phyloP scores from a whole-genome alignment of 2,113 vertebrate genomes.

The Vulpes lagopus region DNA sequence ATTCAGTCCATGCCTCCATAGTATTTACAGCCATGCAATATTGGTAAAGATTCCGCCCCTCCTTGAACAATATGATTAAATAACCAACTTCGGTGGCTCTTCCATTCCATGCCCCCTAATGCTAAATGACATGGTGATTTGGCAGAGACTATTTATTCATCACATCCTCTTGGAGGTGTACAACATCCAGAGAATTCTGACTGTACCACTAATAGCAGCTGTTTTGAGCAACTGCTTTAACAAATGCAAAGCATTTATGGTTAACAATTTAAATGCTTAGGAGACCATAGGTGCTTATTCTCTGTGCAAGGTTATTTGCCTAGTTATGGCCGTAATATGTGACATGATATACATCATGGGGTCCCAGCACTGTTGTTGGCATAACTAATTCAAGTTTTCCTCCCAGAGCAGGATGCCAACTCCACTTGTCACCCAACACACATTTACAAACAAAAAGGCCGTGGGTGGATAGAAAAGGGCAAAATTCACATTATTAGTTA shows the following conservation, averaged over 20 bases:
- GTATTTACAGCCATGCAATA: neutral
- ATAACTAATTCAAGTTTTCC: constrained; percentile 44
- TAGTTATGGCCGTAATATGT: neutral
- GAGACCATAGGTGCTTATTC: neutral
- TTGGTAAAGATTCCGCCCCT: neutral
- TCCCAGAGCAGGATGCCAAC: constrained; percentile 41
- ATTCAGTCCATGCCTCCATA: neutral
- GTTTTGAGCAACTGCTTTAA: neutral
- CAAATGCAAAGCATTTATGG: neutral
- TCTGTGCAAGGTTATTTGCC: neutral
- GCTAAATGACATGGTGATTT: neutral
- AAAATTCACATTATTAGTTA: constrained; percentile 70
- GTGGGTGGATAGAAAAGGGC: constrained; percentile 50
- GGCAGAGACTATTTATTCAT: neutral
- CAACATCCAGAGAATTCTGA: neutral
- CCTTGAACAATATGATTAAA: constrained; percentile 11
- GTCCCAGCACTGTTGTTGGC: neutral
- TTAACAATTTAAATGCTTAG: neutral
- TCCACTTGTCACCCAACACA: constrained; percentile 57
- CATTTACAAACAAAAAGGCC: constrained; percentile 43
- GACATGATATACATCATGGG: neutral
- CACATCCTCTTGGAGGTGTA: neutral
- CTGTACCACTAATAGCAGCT: neutral
- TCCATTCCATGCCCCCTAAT: neutral
- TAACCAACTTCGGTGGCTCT: neutral